Evolutionary conservation across 2,113 vertebrate genomes (phyloP).

Genomic region (Oxyruncus cristatus): DNA sequence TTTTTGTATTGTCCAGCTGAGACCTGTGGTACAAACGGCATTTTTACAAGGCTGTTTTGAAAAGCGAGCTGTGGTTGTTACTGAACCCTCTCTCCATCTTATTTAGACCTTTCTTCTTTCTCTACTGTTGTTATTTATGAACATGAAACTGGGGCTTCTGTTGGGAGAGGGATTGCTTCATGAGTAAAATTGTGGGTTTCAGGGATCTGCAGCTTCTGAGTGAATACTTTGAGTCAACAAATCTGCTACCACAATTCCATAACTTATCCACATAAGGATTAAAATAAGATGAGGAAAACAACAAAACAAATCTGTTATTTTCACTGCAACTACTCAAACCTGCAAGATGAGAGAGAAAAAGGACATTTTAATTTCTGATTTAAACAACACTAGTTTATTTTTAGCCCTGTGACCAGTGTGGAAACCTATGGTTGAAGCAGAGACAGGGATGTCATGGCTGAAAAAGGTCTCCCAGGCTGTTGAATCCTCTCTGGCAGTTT

Average conservation of each 20-base stretch:
- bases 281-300: constrained; percentile 32
- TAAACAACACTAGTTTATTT: neutral
- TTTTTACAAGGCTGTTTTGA: constrained; percentile 22
- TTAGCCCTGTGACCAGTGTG: neutral
- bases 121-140: constrained; percentile 12
- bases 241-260: constrained; percentile 34
- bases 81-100: neutral
- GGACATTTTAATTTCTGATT: neutral
- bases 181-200: neutral
- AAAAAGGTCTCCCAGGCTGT: neutral
- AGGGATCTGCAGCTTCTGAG: constrained; percentile 1
- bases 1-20: constrained; percentile 18
- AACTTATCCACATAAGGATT: constrained; percentile 12
- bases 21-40: constrained; percentile 9
- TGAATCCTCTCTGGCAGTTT: neutral
- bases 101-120: neutral
- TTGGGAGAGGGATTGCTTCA: neutral
- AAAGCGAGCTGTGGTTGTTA: neutral
- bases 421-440: neutral
- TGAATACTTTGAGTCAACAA: neutral
- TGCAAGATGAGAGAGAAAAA: neutral
- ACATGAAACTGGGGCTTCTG: neutral
- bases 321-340: neutral
- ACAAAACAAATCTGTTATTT: constrained; percentile 10
- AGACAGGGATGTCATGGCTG: neutral